These are phyloP conservation scores for Cyphomyrus plagiostoma DNA, from an alignment of 2,113 vertebrate genomes.

Conservation along the genomic window DNA sequence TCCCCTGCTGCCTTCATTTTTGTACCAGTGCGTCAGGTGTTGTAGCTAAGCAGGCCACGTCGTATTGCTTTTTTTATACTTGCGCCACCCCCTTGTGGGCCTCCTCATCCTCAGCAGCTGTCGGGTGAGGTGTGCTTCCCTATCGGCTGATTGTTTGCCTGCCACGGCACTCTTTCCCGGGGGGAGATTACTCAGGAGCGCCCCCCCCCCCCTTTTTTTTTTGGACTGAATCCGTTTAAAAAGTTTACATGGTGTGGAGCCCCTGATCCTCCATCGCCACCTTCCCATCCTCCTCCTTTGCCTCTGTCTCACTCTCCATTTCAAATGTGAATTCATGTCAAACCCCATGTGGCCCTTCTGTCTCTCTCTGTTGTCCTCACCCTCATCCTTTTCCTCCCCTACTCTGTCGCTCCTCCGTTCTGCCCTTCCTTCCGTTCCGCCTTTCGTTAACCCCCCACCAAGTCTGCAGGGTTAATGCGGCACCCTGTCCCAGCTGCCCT, in stretches of 20 bases:
- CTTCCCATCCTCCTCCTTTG: conserved; percentile 22
- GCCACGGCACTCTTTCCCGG: conserved; percentile 35
- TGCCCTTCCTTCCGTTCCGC: conserved; percentile 25
- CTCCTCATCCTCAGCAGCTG: neutral
- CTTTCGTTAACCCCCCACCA: conserved; percentile 1
- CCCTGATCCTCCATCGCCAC: conserved; percentile 52
- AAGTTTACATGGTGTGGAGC: neutral
- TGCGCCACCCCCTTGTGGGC: no score
- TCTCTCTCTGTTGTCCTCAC: neutral
- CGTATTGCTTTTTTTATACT: neutral
- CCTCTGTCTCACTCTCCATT: conserved; percentile 11
- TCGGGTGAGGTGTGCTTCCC: neutral
- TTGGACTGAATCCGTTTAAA: no score
- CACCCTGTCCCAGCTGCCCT: neutral
- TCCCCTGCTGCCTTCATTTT: neutral
- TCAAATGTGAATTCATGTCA: neutral
- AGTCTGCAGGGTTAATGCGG: neutral
- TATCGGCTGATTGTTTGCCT: neutral
- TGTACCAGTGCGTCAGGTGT: neutral
- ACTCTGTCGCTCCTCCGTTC: neutral
- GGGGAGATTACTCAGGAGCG: neutral
- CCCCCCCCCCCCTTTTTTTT: no score
- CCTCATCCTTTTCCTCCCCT: conserved; percentile 19
- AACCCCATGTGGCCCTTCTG: no score
- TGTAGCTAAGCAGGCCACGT: neutral